A percentile compares a stretch with the other conserved stretches of the same genome.
Conservation (phyloP, 1,140 invertebrate genomes). For the Littorina saxatilis region DNA sequence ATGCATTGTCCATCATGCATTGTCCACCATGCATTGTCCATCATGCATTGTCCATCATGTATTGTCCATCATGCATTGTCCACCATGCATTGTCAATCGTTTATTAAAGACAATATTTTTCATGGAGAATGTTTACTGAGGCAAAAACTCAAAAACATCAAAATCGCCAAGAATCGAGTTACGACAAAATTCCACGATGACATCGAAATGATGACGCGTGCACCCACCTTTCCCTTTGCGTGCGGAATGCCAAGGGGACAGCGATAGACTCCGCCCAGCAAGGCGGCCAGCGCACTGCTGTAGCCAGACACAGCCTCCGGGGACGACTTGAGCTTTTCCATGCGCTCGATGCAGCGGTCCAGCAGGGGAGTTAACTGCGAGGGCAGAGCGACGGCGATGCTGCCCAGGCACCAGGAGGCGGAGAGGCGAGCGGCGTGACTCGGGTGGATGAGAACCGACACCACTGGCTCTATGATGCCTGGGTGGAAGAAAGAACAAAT, state of each 20-base stretch:
- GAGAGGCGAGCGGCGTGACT: slow-evolving; percentile 93
- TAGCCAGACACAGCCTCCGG: slow-evolving; percentile 96
- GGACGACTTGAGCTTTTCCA: slow-evolving; percentile 85
- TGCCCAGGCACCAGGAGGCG: slow-evolving; percentile 95
- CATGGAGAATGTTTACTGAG: too few species aligned
- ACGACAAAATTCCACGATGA: too few species aligned
- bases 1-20: too few species aligned
- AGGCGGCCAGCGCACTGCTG: slow-evolving; percentile 93
- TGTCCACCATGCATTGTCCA: too few species aligned
- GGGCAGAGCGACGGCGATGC: slow-evolving; percentile 94
- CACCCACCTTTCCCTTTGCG: slow-evolving; percentile 89
- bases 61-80: too few species aligned
- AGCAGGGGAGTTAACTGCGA: slow-evolving; percentile 95
- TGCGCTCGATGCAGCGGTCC: slow-evolving; percentile 80
- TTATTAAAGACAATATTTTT: too few species aligned
- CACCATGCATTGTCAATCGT: too few species aligned
- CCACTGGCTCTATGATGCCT: slow-evolving; percentile 81
- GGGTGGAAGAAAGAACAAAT: slow-evolving; percentile 15
- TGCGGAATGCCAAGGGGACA: slow-evolving; percentile 97
- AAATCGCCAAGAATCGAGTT: too few species aligned
- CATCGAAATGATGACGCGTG: too few species aligned
- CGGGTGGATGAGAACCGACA: slow-evolving; percentile 93
- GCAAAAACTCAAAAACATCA: too few species aligned
- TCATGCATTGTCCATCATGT: too few species aligned
- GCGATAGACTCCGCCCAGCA: slow-evolving; percentile 92